A percentile compares a stretch with the other conserved stretches of the same genome.
phyloP scores from a whole-genome alignment of 2,888 invertebrate species.

The Adelphocoris suturalis region DNA sequence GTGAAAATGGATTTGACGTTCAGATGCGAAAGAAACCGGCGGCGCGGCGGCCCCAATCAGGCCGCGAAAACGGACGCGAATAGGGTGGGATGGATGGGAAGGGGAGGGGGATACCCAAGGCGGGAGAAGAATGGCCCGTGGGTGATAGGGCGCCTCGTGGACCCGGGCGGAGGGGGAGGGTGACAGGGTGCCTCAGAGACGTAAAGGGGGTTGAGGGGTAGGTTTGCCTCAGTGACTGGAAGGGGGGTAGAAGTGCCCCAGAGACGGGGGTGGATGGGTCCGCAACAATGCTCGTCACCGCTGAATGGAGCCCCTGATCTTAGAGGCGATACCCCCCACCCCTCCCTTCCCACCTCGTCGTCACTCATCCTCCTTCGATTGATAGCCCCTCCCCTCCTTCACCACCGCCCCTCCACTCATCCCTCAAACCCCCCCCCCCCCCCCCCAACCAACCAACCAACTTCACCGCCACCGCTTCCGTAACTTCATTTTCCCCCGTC shows the following conservation, averaged over 20 bases:
- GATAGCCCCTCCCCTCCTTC: conserved; percentile 80
- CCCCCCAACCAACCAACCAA: no score
- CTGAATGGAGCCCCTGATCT: conserved; percentile 55
- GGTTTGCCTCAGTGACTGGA: conserved; percentile 70
- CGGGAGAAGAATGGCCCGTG: conserved; percentile 12
- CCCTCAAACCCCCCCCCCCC: not conserved
- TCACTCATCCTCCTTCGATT: conserved; percentile 76
- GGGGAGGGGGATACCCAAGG: not conserved
- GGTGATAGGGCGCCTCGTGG: not conserved
- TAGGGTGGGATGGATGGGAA: not conserved
- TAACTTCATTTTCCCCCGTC: no score
- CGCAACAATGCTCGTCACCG: conserved; percentile 60
- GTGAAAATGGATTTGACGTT: no score
- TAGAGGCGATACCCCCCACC: conserved; percentile 25
- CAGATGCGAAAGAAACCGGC: not conserved
- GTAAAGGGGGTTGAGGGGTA: conserved; percentile 72
- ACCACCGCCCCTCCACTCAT: conserved; percentile 76
- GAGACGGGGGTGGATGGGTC: not conserved
- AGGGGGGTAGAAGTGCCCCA: conserved; percentile 72
- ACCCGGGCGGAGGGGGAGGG: conserved; percentile 24
- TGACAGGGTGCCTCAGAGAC: conserved; percentile 75
- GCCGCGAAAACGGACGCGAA: conserved; percentile 2
- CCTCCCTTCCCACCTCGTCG: not conserved
- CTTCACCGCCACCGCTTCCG: no score
- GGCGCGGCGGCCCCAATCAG: conserved; percentile 38